A percentile compares a stretch with the other conserved stretches of the same genome.
These are phyloP conservation scores for Axinella damicornis DNA, from an alignment of 37 sponge, comb jelly and placozoan species.

Conservation along the genomic window DNA sequence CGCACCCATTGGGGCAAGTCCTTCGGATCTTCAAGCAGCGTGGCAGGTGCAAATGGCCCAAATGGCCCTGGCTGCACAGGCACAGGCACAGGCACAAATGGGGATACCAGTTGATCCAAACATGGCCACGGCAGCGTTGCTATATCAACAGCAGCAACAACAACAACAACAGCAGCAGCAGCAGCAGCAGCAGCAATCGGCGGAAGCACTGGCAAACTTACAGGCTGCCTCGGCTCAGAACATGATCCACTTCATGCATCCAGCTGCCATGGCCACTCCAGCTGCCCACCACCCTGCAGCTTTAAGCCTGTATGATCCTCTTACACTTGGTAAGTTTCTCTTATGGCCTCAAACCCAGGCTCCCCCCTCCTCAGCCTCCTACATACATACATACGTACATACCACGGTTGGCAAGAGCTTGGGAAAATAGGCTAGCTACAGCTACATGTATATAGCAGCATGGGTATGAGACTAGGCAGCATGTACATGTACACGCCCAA, in stretches of 20 bases:
- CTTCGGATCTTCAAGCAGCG: constrained; percentile 9
- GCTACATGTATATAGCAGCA: no score
- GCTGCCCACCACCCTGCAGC: background rate
- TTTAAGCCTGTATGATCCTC: no score
- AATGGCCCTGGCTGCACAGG: background rate
- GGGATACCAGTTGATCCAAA: constrained; percentile 42
- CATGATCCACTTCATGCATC: constrained; percentile 38
- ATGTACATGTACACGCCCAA: no score
- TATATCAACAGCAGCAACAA: constrained; percentile 59
- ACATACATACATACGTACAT: no score
- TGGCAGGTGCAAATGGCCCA: background rate
- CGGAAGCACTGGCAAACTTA: constrained; percentile 16
- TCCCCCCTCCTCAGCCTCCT: no score
- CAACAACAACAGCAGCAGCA: no score
- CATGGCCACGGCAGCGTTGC: constrained; percentile 23
- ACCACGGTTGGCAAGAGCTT: no score
- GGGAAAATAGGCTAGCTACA: no score
- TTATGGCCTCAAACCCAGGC: no score
- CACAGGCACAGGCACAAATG: background rate
- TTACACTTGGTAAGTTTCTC: no score
- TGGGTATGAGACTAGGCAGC: no score
- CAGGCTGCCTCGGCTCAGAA: constrained; percentile 22
- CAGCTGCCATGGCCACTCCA: background rate
- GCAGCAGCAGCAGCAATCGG: constrained; percentile 48
- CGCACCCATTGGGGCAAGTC: background rate